Conservation (phyloP, 2,888 invertebrate species). For the Malacosoma neustria region DNA sequence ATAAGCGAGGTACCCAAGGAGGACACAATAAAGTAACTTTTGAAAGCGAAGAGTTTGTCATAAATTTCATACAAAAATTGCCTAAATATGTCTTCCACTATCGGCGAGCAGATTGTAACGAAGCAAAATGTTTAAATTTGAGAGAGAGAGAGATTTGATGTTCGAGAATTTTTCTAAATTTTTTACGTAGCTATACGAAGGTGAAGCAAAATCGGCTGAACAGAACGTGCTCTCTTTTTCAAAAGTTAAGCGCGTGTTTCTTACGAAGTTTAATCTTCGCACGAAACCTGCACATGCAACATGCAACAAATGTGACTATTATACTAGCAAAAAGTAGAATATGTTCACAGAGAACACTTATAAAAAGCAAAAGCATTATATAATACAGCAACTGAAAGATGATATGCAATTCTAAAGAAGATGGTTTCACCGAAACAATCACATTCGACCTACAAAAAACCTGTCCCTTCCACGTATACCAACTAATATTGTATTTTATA, state of each 20-base stretch:
- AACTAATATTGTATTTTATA: not conserved
- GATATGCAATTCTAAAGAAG: too few species aligned
- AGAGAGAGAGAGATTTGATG: too few species aligned
- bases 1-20: too few species aligned
- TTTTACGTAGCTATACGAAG: too few species aligned
- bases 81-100: too few species aligned
- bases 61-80: too few species aligned
- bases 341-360: not conserved
- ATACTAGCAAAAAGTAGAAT: not conserved
- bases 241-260: not conserved
- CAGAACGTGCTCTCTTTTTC: not conserved
- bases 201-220: not conserved
- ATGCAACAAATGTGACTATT: not conserved
- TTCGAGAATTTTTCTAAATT: too few species aligned
- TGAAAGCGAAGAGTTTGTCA: too few species aligned
- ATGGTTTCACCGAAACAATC: too few species aligned
- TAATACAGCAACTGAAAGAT: not conserved
- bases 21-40: too few species aligned
- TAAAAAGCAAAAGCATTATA: not conserved
- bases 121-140: too few species aligned
- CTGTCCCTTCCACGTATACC: not conserved
- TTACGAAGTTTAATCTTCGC: not conserved
- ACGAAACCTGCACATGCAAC: not conserved
- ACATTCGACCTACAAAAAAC: not conserved
- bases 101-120: too few species aligned